A percentile compares a stretch with the other conserved stretches of the same genome.
phyloP scores from a whole-genome alignment of 2,113 vertebrate species.

The Dolichallabes microphthalmus region DNA sequence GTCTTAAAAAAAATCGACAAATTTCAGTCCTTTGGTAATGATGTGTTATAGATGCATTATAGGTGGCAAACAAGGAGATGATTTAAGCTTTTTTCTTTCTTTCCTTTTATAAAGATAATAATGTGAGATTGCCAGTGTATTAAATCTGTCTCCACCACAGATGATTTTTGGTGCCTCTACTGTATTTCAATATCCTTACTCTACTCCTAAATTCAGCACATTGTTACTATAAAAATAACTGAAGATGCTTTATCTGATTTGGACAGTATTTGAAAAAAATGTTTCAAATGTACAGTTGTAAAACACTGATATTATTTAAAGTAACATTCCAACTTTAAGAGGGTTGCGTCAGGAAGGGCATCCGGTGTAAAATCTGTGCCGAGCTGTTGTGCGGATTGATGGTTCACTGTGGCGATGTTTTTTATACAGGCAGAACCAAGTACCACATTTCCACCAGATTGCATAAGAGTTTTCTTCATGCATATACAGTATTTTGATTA shows the following conservation, averaged over 20 bases:
- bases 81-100: not conserved
- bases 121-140: not conserved
- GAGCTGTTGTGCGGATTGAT: no score
- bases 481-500: not conserved
- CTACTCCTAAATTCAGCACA: not conserved
- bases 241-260: not conserved
- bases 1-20: not conserved
- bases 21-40: not conserved
- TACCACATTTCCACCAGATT: not conserved
- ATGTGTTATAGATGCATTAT: not conserved
- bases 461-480: not conserved
- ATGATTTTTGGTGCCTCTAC: not conserved
- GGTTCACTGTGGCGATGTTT: not conserved
- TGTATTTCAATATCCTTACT: not conserved
- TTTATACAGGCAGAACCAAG: not conserved
- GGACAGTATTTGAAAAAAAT: not conserved
- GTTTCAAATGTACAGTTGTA: not conserved
- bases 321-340: not conserved
- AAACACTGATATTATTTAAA: not conserved
- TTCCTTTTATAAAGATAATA: not conserved
- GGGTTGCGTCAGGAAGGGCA: no score
- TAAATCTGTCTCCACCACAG: not conserved
- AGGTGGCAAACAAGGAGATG: not conserved
- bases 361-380: no score
- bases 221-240: not conserved